These are phyloP conservation scores for Orthonyx spaldingii DNA, from an alignment of 2,113 vertebrate species.

Conservation along the genomic window DNA sequence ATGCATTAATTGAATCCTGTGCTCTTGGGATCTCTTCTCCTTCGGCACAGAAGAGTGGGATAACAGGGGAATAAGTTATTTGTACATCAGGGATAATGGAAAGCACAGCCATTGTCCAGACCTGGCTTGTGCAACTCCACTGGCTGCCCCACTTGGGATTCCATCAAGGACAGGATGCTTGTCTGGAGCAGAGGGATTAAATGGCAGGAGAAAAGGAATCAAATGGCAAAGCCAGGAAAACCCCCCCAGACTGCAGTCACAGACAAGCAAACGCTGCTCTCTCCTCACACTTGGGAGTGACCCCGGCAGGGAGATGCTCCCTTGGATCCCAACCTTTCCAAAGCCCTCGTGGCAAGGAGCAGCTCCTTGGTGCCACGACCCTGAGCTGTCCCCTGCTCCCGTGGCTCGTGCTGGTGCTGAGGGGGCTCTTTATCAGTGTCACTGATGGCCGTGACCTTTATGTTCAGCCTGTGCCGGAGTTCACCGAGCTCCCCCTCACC, in stretches of 20 bases:
- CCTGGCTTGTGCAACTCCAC: neutral
- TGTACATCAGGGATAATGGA: neutral
- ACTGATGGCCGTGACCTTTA: slow-evolving; percentile 39
- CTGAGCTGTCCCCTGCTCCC: neutral
- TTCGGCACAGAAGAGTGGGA: neutral
- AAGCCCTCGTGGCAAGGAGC: neutral
- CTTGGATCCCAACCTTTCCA: neutral
- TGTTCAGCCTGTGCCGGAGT: neutral
- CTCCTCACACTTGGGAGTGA: neutral
- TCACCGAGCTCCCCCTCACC: neutral
- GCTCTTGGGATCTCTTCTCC: neutral
- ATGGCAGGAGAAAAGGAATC: neutral
- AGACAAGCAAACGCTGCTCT: neutral
- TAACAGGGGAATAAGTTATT: neutral
- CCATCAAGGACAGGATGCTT: neutral
- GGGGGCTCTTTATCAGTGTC: neutral
- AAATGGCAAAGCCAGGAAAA: neutral
- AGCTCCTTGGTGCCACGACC: neutral
- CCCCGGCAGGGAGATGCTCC: neutral
- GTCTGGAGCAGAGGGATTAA: neutral
- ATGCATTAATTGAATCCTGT: neutral
- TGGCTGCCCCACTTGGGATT: neutral
- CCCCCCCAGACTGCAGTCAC: rapidly evolving
- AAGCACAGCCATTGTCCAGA: neutral
- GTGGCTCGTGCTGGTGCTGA: neutral